Evolutionary conservation across 2,888 invertebrate genomes (phyloP).

Genomic region (Lasioglossum pauxillum): DNA sequence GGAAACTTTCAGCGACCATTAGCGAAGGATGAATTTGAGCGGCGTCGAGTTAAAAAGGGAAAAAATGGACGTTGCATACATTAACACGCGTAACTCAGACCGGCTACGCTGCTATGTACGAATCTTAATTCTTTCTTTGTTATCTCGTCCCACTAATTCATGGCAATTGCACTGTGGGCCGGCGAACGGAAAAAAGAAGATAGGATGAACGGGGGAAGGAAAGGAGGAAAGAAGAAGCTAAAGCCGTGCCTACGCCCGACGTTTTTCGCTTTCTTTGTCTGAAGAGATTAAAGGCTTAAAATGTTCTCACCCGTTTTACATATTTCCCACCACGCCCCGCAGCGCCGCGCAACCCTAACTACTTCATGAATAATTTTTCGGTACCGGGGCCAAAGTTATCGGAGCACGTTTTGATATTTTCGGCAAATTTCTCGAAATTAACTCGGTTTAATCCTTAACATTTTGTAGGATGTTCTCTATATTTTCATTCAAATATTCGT

Average conservation of each 20-base stretch:
- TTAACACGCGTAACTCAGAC: constrained; percentile 69
- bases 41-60: constrained; percentile 59
- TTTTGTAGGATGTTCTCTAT: neutral
- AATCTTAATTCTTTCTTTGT: constrained; percentile 82
- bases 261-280: constrained; percentile 78
- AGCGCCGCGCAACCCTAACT: constrained; percentile 29
- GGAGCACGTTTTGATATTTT: constrained; percentile 18
- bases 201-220: constrained; percentile 27
- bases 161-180: constrained; percentile 53
- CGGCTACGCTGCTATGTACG: constrained; percentile 62
- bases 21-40: constrained; percentile 60
- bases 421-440: neutral
- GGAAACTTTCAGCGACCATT: constrained; percentile 66
- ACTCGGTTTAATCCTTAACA: neutral
- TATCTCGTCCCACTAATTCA: constrained; percentile 80
- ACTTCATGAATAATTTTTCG: constrained; percentile 35
- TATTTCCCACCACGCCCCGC: constrained; percentile 55
- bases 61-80: constrained; percentile 74
- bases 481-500: neutral
- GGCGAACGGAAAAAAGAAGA: constrained; percentile 38
- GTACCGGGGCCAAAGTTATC: constrained; percentile 25
- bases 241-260: constrained; percentile 69
- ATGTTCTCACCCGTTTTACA: constrained; percentile 66
- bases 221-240: constrained; percentile 67
- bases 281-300: constrained; percentile 79